A percentile compares a stretch with the other conserved stretches of the same genome.
Conservation (phyloP, 2,888 invertebrate species). For the Patella depressa region DNA sequence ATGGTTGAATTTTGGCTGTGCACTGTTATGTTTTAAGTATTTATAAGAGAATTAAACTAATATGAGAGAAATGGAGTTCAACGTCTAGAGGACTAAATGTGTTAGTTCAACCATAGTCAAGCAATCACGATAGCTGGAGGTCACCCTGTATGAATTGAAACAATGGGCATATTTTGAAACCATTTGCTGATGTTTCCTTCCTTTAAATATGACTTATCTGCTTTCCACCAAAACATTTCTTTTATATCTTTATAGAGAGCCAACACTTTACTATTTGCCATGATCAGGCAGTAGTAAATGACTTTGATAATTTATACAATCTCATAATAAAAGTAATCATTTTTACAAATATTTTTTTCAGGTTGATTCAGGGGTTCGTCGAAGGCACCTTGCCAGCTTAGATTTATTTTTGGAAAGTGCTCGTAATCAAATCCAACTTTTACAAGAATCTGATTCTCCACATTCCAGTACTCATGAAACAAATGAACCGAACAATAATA, state of each 20-base stretch:
- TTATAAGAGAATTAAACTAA: no score
- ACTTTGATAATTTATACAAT: no score
- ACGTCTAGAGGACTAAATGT: no score
- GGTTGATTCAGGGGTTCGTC: slow-evolving; percentile 52
- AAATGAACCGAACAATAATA: not conserved
- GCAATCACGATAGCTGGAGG: no score
- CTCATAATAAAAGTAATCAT: no score
- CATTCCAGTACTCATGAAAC: not conserved
- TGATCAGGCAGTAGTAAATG: not conserved
- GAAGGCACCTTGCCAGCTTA: slow-evolving; percentile 52
- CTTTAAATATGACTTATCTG: no score
- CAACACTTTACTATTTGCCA: not conserved
- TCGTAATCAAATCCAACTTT: slow-evolving; percentile 50
- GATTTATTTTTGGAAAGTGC: slow-evolving; percentile 61
- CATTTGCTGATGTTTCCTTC: not conserved
- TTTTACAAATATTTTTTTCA: slow-evolving; percentile 28
- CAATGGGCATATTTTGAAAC: not conserved
- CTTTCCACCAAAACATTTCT: not conserved
- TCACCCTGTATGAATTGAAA: not conserved
- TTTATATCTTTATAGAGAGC: not conserved
- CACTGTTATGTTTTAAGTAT: no score
- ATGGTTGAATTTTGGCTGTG: no score
- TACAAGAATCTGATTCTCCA: slow-evolving; percentile 41
- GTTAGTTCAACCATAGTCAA: no score
- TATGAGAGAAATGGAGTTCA: no score